Evolutionary conservation across 1,140 invertebrate species (phyloP), one percentile per base, ranked within the genome.

Genomic region (Carposina sasakii): DNA sequence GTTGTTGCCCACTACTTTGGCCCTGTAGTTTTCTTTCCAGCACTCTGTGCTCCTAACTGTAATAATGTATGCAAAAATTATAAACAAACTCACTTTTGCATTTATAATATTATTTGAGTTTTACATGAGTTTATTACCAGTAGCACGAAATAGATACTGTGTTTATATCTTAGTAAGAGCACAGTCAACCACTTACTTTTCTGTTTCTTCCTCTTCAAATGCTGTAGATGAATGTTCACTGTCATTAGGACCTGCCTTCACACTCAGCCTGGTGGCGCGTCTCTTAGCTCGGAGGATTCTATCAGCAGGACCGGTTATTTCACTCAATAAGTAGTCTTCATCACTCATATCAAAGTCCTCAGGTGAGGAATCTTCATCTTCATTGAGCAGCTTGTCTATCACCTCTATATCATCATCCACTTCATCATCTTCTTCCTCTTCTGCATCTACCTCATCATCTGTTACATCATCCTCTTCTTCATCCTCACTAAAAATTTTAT

Each of bases 321-420:
- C 8, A 46, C 66, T 51, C 3, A 15, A 67, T n/a, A 53, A 48
- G 55, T 66, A 75, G 15, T 73, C 68, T 19, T 73, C 70, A 48
- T 76, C 75, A 51, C 67, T 71, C 17, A 56, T 65, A 2, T 44
- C 44, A 6, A 10, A 20, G 5, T 37, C 33, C n/a, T 44, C 41
- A 4, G 26, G 21, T 3, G 22, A 31, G 4, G 50, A 40, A n/a
- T 79, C 71, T 23, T 66, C 75, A 42, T 81, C 75, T 4, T 67
- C 69, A 36, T 77, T 66, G 15, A 81, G 46, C 23, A 78, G 49
- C 41, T 77, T 76, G 44, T 66, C 75, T 41, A 76, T 76, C 1
- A 81, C 71, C 37, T 74, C 69, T 10, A 65, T 62, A n/a, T 79
- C 76, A 57, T 77, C 77, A 57, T 82, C 72, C 28, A 79, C 69